These are phyloP conservation scores for Marmota flaviventris DNA, from an alignment of 2,113 vertebrate species.

Conservation along the genomic window DNA sequence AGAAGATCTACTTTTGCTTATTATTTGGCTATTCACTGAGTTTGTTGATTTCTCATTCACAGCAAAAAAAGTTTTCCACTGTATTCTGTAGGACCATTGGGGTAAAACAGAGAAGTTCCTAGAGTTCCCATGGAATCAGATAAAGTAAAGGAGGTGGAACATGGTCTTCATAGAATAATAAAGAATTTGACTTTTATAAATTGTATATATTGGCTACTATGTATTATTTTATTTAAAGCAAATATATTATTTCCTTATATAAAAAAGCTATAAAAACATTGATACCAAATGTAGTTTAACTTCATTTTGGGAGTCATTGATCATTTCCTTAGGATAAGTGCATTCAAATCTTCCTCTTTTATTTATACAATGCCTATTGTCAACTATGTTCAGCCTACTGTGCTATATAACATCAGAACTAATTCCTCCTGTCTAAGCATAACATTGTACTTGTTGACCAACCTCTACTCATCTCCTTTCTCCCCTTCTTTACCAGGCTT, in stretches of 20 bases:
- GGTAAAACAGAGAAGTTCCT: background rate
- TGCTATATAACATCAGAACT: background rate
- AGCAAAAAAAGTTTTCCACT: background rate
- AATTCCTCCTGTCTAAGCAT: too few species aligned
- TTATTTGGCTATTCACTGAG: background rate
- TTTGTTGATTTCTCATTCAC: background rate
- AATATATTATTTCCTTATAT: background rate
- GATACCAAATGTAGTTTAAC: background rate
- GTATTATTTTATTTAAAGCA: slow-evolving; percentile 1
- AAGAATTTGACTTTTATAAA: background rate
- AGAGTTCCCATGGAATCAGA: background rate
- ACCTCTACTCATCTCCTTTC: background rate
- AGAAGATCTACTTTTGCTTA: background rate
- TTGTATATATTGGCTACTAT: background rate
- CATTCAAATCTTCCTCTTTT: background rate
- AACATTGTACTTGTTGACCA: background rate
- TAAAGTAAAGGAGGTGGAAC: background rate
- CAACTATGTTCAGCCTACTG: background rate
- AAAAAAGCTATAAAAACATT: background rate
- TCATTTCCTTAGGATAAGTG: background rate
- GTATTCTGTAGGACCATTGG: background rate
- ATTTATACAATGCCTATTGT: background rate
- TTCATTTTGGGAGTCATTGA: background rate
- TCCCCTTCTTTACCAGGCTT: background rate
- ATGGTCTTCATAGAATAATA: background rate